Percentiles rank a stretch among this genome's conserved stretches.
Evolutionary conservation across 2,888 invertebrate species (phyloP).

Genomic region (Tolmerus cingulatus): DNA sequence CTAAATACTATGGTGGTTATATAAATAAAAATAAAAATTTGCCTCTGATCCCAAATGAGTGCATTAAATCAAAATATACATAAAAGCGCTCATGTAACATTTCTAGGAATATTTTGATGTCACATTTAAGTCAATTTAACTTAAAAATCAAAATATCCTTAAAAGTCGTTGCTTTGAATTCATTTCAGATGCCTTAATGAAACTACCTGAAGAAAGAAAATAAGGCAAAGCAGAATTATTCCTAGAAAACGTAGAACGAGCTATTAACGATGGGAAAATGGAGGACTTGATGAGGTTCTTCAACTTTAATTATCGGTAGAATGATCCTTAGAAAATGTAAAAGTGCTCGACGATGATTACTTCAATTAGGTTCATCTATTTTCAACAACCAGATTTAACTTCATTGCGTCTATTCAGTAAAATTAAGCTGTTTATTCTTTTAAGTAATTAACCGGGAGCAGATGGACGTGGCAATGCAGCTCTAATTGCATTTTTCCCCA

Average conservation of each 20-base stretch:
- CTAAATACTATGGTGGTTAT: no score
- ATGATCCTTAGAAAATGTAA: not conserved
- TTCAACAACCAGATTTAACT: not conserved
- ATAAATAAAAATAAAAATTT: no score
- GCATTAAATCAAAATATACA: no score
- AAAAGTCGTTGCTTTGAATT: no score
- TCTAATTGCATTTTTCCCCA: not conserved
- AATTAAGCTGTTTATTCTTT: not conserved
- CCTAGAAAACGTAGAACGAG: no score
- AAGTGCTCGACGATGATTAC: not conserved
- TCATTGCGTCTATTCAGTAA: not conserved
- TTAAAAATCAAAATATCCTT: no score
- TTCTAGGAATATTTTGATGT: no score
- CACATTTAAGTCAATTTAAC: not conserved
- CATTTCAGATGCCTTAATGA: no score
- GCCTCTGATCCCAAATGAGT: no score
- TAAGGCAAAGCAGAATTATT: not conserved
- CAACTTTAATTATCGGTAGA: not conserved
- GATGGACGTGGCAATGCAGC: not conserved
- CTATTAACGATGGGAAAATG: no score
- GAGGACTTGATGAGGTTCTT: no score
- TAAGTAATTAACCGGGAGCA: not conserved
- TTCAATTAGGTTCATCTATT: not conserved
- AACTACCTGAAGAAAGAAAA: not conserved
- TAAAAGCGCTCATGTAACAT: no score